Evolutionary conservation across 2,797 vertebrate genomes (phyloP).

Genomic region (Muscicapa striata): DNA sequence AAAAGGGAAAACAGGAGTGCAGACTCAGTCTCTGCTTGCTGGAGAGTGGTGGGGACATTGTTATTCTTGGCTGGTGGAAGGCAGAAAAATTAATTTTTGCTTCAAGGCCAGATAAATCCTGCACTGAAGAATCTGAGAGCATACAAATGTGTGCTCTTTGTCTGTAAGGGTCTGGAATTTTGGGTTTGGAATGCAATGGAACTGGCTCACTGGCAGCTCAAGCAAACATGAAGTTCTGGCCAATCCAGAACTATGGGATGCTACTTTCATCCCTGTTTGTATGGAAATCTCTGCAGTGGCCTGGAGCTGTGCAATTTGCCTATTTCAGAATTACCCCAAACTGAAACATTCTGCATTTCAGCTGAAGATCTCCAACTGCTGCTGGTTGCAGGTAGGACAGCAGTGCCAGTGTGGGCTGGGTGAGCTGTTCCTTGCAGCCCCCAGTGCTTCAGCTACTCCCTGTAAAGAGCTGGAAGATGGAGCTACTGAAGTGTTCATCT

Average conservation of each 20-base stretch:
- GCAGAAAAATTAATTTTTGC: neutral
- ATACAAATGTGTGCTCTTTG: neutral
- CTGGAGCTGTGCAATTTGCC: neutral
- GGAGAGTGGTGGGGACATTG: neutral
- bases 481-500: neutral
- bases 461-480: neutral
- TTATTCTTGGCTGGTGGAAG: neutral
- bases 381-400: neutral
- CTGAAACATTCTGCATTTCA: neutral
- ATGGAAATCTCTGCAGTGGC: neutral
- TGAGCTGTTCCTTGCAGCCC: neutral
- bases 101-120: neutral
- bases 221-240: neutral
- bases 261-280: neutral
- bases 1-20: neutral
- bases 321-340: neutral
- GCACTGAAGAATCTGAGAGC: neutral
- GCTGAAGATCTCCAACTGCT: accelerated
- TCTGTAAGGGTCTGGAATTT: neutral
- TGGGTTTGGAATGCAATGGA: neutral
- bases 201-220: neutral
- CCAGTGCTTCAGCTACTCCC: neutral
- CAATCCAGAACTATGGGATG: neutral
- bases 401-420: neutral
- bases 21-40: neutral